phyloP scores from a whole-genome alignment of 2,888 invertebrate species.

The Monochamus alternatus region DNA sequence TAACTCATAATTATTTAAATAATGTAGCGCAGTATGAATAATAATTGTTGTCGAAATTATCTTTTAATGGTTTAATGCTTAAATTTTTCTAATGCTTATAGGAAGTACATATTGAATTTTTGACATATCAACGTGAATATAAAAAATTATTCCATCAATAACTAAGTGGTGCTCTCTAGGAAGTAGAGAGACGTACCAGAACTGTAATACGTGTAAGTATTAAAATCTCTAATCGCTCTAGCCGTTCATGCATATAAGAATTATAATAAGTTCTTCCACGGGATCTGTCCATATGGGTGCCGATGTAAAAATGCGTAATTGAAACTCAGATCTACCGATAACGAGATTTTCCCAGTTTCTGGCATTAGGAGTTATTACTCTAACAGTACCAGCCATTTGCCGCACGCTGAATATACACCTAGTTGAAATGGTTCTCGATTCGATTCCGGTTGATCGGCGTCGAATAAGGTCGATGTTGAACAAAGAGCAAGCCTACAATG shows the following conservation, averaged over 20 bases:
- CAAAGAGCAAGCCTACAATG: background rate
- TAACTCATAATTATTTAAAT: too few species aligned
- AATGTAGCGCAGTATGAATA: too few species aligned
- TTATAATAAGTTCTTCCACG: background rate
- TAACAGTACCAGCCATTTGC: conserved; percentile 19
- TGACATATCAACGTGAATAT: too few species aligned
- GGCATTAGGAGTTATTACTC: conserved; percentile 3
- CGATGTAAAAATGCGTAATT: conserved; percentile 14
- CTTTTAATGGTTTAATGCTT: too few species aligned
- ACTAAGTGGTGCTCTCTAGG: too few species aligned
- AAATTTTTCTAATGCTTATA: too few species aligned
- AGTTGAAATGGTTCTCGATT: conserved; percentile 8
- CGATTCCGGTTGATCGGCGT: background rate
- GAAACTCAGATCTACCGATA: conserved; percentile 7
- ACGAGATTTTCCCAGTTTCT: conserved; percentile 5
- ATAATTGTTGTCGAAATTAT: too few species aligned
- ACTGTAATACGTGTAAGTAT: too few species aligned
- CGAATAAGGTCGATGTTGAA: background rate
- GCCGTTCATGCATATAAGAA: conserved; percentile 1
- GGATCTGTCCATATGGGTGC: background rate
- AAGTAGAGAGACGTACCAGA: too few species aligned
- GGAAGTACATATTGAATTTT: too few species aligned
- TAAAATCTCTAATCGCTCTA: too few species aligned
- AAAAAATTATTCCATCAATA: too few species aligned
- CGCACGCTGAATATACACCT: background rate